Evolutionary conservation across 2,113 vertebrate genomes (phyloP), one percentile per base, ranked within the genome.

Genomic region (Cygnus buccinator): DNA sequence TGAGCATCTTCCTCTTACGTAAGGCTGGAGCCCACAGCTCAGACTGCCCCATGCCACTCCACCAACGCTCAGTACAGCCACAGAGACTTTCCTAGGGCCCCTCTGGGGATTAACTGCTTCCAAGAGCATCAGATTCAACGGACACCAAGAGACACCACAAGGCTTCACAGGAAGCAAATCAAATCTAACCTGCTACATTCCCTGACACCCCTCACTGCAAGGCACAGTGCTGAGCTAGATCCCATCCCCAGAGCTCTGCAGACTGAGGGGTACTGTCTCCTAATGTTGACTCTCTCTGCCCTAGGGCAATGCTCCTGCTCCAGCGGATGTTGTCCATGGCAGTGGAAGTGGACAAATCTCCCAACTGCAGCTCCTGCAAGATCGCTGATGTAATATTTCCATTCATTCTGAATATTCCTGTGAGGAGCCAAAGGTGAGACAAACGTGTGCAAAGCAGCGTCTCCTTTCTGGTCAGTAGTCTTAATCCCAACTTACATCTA

Each of bases 251-350:
- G 20, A 14, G 61, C 58, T 84, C 50, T 35, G 65, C 35, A 79
- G 57, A 31, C 39, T 2, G 1, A 65, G 41, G 22, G 7, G 50
- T 67, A n/a, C 26, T 5, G 20, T 72, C 9, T 63, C 54, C 10
- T 33, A 10, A 8, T 20, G 1, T 15, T 95, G 66, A 94, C 70
- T 73, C 26, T 70, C 82, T 94, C 90, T 89, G 70, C 26, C 75
- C 62, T 93, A 99, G 99, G 97, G 97, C 98, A 13, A 98, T 98
- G 79, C 98, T 98, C 33, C 97, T 98, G 92, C 98, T 99, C 66
- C 99, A 99, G 97, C 97, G 97, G 96, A 99, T 99, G 99, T 92
- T 99, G 89, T 97, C 98, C 83, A 96, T 99, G 7, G 98, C 99
- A 8, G 97, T 99, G 67, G 99, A 99, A 94, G 99, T 99, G 81